Evolutionary conservation across 2,888 invertebrate genomes (phyloP).

Genomic region (Caenorhabditis angaria): DNA sequence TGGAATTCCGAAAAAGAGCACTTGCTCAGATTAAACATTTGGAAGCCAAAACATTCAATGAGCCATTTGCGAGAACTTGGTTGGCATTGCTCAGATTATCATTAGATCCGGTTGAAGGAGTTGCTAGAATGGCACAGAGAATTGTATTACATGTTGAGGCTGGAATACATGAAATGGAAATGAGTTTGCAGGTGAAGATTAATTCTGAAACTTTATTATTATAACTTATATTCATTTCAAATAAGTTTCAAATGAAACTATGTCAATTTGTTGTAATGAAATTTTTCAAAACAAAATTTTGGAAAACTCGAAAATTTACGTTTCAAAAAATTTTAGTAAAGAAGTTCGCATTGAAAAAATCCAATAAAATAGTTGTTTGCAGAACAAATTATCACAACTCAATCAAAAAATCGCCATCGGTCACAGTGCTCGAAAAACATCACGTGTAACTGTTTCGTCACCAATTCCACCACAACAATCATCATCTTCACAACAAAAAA

Average conservation of each 20-base stretch:
- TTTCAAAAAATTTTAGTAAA: no score
- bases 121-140: slow-evolving; percentile 79
- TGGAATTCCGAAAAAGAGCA: slow-evolving; percentile 25
- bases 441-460: no score
- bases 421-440: background rate
- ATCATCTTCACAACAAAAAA: background rate
- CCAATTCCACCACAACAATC: background rate
- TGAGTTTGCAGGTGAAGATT: no score
- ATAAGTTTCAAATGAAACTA: no score
- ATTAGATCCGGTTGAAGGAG: slow-evolving; percentile 87
- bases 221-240: no score
- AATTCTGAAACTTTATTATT: no score
- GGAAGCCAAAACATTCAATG: slow-evolving; percentile 66
- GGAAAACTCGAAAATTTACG: no score
- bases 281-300: no score
- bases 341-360: no score
- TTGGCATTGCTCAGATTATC: slow-evolving; percentile 82
- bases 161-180: slow-evolving; percentile 32
- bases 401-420: slow-evolving; percentile 3
- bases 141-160: slow-evolving; percentile 76
- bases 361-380: no score
- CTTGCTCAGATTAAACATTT: slow-evolving; percentile 48
- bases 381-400: background rate
- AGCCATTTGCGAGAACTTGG: slow-evolving; percentile 88
- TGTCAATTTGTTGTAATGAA: no score